Evolutionary conservation across 2,797 vertebrate species (phyloP).

Genomic region (Chaetodon trifasciatus): DNA sequence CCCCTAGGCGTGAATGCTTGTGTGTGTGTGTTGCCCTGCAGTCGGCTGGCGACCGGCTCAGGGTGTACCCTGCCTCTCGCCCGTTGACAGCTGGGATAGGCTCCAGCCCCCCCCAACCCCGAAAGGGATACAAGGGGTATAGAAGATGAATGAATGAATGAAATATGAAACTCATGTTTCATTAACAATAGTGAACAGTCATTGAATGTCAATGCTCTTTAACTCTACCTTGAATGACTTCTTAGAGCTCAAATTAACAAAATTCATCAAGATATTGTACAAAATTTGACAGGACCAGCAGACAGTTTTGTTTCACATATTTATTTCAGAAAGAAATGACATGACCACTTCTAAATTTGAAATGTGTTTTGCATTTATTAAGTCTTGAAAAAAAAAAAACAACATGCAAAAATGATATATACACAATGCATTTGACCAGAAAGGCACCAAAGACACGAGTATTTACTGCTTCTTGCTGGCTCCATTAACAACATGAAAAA

Average conservation of each 20-base stretch:
- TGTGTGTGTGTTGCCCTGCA: too few species aligned
- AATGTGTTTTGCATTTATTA: conserved; percentile 84
- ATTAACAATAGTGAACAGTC: background rate
- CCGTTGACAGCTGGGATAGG: too few species aligned
- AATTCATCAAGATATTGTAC: background rate
- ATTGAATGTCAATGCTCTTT: background rate
- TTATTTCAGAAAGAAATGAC: conserved; percentile 66
- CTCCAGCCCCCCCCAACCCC: too few species aligned
- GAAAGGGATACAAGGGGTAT: too few species aligned
- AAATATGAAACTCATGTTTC: background rate
- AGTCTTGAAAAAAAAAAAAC: conserved; percentile 68
- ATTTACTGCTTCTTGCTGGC: conserved; percentile 56
- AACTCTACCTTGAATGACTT: too few species aligned
- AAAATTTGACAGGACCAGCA: background rate
- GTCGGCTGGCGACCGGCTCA: too few species aligned
- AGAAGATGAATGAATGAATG: too few species aligned
- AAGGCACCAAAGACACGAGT: conserved; percentile 83
- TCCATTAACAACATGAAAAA: conserved; percentile 55
- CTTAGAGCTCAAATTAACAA: background rate
- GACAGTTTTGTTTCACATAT: conserved; percentile 37
- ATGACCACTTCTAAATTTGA: conserved; percentile 60
- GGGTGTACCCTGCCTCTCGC: too few species aligned
- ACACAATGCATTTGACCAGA: conserved; percentile 79
- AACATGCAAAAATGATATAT: conserved; percentile 75
- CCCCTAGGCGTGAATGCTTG: too few species aligned